Conservation (phyloP, 2,888 invertebrate species). For the Dioctria rufipes region DNA sequence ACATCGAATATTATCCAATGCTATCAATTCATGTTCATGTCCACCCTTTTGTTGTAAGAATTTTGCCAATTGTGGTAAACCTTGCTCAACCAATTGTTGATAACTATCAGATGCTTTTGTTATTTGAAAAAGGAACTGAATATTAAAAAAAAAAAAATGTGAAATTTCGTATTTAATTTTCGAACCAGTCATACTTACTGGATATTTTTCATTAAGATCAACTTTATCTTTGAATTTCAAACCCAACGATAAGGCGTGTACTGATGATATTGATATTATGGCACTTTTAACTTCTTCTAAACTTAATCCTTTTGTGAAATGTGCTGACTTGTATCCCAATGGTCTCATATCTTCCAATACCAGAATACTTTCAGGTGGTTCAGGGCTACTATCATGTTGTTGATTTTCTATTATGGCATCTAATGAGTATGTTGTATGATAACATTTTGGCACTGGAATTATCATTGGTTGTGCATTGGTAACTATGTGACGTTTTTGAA, state of each 20-base stretch:
- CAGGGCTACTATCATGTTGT: constrained; percentile 66
- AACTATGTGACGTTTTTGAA: constrained; percentile 72
- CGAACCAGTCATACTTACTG: constrained; percentile 59
- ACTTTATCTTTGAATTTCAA: constrained; percentile 74
- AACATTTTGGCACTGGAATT: constrained; percentile 80
- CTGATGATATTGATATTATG: constrained; percentile 79
- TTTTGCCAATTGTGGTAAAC: constrained; percentile 81
- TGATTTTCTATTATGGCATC: constrained; percentile 63
- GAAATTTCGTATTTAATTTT: neutral
- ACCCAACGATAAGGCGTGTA: constrained; percentile 82
- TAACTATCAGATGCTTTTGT: constrained; percentile 86
- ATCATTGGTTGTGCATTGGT: constrained; percentile 71
- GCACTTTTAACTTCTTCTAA: constrained; percentile 78
- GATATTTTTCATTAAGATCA: constrained; percentile 63
- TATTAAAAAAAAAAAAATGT: neutral
- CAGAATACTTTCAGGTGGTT: constrained; percentile 78
- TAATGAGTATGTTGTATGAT: constrained; percentile 77
- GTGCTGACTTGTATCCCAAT: constrained; percentile 62
- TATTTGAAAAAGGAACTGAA: constrained; percentile 81
- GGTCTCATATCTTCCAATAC: constrained; percentile 83
- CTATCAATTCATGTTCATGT: constrained; percentile 75
- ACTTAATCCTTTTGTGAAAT: constrained; percentile 63
- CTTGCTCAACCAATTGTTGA: constrained; percentile 83
- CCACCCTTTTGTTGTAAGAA: constrained; percentile 80
- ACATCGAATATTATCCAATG: constrained; percentile 76